Base-by-base conservation (phyloP, 2,113 vertebrate species). In the Eclectus roratus region DNA sequence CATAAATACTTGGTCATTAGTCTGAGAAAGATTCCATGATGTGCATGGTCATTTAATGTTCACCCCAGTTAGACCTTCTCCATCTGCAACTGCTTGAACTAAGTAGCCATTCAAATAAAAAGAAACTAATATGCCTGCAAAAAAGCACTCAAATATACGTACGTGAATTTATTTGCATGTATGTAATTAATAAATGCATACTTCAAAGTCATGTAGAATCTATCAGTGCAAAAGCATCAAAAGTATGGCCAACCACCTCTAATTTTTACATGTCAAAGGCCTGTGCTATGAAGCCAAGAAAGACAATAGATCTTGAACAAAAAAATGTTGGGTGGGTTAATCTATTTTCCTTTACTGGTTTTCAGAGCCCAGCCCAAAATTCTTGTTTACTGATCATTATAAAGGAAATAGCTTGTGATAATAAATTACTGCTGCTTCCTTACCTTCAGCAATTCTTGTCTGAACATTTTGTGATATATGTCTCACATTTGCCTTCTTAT, bases 71-170 rank as follows among this genome's bases (percentile, higher is more conserved):
- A 69, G 63, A 82, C 61, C 84, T n/a, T 74, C 83, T 88, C 69
- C 76, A 61, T 77, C 77, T 93, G 78, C 46, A 94, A 55, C 55
- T 87, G 27, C 89, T 82, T 92, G 25, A 96, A 85, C 49, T 33
- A 56, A 89, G 39, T 31, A 88, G 66, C 49, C 60, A 79, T 35
- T 61, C 64, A 92, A 78, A 89, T 31, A 77, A 88, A 47, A 37
- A 39, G 13, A 33, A 9, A 81, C 79, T 58, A 20, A 63, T 49
- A 58, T 28, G 46, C n/a, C 55, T 65, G 23, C 58, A 80, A 65
- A 87, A 80, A 84, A 35, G 35, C 35, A 68, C 35, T 80, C 11
- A 64, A 68, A 71, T 37, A 35, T 44, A 28, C 14, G 5, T 16
- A 81, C 64, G 35, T 50, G 29, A 41, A 74, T 50, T 50, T 81